Base-by-base conservation (phyloP, 1,140 invertebrate species). In the Megathymus violae region DNA sequence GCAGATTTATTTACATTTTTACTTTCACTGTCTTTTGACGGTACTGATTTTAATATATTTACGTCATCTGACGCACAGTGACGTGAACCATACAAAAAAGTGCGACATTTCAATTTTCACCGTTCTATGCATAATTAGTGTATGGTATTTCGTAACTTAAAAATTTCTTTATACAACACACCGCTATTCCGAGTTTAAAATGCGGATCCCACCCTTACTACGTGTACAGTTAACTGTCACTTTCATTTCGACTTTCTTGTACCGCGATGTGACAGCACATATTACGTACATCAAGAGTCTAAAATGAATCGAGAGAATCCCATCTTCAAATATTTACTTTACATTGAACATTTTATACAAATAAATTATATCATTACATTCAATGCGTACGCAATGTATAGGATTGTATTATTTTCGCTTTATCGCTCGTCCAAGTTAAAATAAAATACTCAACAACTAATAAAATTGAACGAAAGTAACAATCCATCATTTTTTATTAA, bases 1-100 rank as follows among this genome's bases (percentile, higher is more conserved):
- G 68, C 63, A 64, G 59, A 62, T 81, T 82, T 80, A 76, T 85
- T 73, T 72, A 79, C 71, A 74, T 78, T 83, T 59, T 83, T 71
- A 80, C 81, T 85, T 85, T 85, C 81, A 79, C 80, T 69, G 51
- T 44, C 50, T 60, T 62, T 65, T 50, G 51, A 60, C 52, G 48
- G 40, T 69, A 31, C 27, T 17, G 46, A 25, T 34, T 16, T 9
- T 58, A 15, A 54, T 43, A 27, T 67, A 56, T 74, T 64, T 46
- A 67, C 69, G 47, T 72, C 52, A 51, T 72, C 40, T 67, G 62
- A 56, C 52, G 62, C 56, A 48, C 22, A 54, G 27, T 67, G 69
- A 71, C 58, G 58, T 63, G 61, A 70, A 44, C 43, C 11, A 16
- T 41, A 16, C 40, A 58, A 67, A 64, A 40, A 34, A 58, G 52